Conservation (phyloP, 1,140 invertebrate species). For the Homalodisca vitripennis region DNA sequence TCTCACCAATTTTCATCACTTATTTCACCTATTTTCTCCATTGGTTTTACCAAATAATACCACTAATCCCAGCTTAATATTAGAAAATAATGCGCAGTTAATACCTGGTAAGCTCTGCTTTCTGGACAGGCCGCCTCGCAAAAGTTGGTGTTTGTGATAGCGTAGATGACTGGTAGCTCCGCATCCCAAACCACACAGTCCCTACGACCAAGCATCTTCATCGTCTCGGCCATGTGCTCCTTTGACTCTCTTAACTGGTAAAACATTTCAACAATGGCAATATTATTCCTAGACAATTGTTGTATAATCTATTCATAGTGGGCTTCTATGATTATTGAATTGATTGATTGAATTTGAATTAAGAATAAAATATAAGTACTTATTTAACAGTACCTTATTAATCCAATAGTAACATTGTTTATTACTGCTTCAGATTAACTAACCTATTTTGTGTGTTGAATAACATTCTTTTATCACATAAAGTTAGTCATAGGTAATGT, state of each 20-base stretch:
- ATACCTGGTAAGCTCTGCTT: constrained; percentile 89
- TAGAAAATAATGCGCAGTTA: too few species aligned
- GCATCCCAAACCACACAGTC: constrained; percentile 41
- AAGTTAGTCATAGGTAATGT: too few species aligned
- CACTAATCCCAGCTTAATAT: too few species aligned
- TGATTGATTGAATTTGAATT: too few species aligned
- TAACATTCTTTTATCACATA: too few species aligned
- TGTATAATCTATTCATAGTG: too few species aligned
- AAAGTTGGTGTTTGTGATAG: constrained; percentile 90
- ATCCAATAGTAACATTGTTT: background rate
- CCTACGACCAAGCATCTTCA: constrained; percentile 32
- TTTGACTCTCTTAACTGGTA: constrained; percentile 39
- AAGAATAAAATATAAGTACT: background rate
- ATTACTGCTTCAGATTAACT: too few species aligned
- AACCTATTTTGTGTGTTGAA: too few species aligned
- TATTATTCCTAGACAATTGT: background rate
- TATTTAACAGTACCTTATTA: background rate
- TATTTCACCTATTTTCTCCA: too few species aligned
- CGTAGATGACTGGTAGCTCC: constrained; percentile 65
- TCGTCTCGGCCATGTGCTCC: constrained; percentile 35
- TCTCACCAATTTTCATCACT: too few species aligned
- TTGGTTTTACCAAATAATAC: too few species aligned
- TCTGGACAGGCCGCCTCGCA: constrained; percentile 90
- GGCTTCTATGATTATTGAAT: too few species aligned
- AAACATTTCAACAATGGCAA: background rate